These are phyloP conservation scores for Lasioglossum oenotherae DNA, from an alignment of 2,888 invertebrate species.

Conservation along the genomic window DNA sequence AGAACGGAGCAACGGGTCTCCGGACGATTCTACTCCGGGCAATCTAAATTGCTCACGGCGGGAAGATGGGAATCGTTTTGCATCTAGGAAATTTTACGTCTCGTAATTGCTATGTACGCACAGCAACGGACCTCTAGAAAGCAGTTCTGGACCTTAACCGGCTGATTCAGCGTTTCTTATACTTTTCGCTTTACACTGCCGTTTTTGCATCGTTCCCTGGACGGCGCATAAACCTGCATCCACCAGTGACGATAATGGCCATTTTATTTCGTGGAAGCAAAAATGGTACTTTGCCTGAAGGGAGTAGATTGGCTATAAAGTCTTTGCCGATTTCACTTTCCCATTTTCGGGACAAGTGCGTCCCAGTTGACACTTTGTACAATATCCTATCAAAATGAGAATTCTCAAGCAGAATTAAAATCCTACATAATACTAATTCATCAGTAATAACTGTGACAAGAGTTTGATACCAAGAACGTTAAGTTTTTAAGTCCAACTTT, in stretches of 20 bases:
- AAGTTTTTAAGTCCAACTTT: no score
- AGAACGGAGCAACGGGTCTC: background rate
- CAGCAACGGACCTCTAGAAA: background rate
- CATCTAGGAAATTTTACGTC: background rate
- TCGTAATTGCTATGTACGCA: background rate
- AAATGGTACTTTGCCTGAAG: background rate
- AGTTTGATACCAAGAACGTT: no score
- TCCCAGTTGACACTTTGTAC: no score
- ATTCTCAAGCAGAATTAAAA: no score
- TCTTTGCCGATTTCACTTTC: background rate
- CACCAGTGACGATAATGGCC: background rate
- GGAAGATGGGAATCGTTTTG: background rate
- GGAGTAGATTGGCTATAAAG: background rate
- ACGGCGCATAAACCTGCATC: background rate
- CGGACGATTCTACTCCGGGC: background rate
- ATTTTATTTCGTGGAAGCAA: no score
- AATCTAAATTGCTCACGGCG: background rate
- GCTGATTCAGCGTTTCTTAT: background rate
- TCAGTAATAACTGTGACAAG: no score
- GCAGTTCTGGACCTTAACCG: background rate
- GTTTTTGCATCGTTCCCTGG: background rate
- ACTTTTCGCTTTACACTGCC: background rate
- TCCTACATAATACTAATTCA: no score
- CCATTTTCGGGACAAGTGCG: no score
- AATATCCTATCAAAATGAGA: no score